Conservation (phyloP, 2,797 vertebrate species). For the Pseudotriccus pelzelni region DNA sequence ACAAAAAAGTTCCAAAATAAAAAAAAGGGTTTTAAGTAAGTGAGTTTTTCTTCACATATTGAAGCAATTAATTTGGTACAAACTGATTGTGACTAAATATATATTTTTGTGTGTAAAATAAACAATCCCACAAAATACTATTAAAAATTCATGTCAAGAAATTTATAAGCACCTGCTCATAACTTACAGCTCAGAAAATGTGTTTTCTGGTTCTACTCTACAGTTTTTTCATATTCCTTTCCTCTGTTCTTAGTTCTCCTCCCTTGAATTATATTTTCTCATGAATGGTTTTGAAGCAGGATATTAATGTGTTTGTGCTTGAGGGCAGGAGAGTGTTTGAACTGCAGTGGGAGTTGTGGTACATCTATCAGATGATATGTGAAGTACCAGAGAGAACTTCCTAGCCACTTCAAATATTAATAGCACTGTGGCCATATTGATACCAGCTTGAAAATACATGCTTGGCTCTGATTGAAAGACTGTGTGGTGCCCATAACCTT, state of each 20-base stretch:
- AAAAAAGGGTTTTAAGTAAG: not conserved
- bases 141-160: not conserved
- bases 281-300: not conserved
- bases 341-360: not conserved
- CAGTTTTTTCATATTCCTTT: not conserved
- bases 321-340: not conserved
- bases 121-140: not conserved
- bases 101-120: not conserved
- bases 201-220: not conserved
- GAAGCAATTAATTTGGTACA: not conserved
- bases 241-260: not conserved
- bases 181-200: not conserved
- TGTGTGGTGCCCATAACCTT: not conserved
- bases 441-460: not conserved
- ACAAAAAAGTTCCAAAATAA: not conserved
- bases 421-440: not conserved
- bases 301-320: not conserved
- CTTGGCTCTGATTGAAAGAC: not conserved
- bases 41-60: not conserved
- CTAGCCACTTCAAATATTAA: not conserved
- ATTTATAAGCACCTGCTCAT: not conserved
- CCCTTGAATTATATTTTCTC: not conserved
- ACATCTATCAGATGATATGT: accelerated
- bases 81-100: not conserved
- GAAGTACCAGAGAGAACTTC: not conserved